A percentile compares a stretch with the other conserved stretches of the same genome.
Evolutionary conservation across 2,797 vertebrate species (phyloP).

Genomic region (Cacajao melanocephalus): DNA sequence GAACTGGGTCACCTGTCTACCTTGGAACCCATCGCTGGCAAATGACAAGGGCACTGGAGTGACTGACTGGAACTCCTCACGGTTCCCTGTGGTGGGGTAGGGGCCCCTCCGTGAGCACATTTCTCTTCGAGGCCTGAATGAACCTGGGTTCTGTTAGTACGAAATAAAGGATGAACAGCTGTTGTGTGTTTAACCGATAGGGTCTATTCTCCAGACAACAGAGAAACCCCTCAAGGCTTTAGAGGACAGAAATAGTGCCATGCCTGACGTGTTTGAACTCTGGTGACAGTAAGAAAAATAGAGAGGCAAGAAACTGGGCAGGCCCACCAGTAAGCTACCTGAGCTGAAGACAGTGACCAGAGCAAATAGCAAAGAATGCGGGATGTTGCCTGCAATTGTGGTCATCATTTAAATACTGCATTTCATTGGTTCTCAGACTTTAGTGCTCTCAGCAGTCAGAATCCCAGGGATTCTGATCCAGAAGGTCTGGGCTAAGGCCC

Average conservation of each 20-base stretch:
- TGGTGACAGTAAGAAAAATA: neutral
- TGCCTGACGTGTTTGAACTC: neutral
- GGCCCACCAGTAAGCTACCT: neutral
- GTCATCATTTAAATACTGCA: neutral
- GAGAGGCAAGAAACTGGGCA: neutral
- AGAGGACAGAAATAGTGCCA: neutral
- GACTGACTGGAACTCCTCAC: neutral
- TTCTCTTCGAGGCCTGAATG: neutral
- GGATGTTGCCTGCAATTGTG: neutral
- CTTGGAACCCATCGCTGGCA: neutral
- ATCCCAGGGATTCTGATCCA: neutral
- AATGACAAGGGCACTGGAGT: neutral
- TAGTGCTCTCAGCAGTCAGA: neutral
- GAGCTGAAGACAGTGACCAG: neutral
- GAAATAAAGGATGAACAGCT: neutral
- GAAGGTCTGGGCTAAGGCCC: neutral
- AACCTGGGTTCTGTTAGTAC: neutral
- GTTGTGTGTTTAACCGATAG: neutral
- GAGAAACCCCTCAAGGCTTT: neutral
- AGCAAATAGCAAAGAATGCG: neutral
- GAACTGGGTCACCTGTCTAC: neutral
- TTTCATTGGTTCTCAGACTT: neutral
- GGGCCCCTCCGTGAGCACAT: neutral
- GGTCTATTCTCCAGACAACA: neutral
- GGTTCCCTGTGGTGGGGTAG: neutral